phyloP scores from a whole-genome alignment of 2,113 vertebrate species.

The Percina caprodes region DNA sequence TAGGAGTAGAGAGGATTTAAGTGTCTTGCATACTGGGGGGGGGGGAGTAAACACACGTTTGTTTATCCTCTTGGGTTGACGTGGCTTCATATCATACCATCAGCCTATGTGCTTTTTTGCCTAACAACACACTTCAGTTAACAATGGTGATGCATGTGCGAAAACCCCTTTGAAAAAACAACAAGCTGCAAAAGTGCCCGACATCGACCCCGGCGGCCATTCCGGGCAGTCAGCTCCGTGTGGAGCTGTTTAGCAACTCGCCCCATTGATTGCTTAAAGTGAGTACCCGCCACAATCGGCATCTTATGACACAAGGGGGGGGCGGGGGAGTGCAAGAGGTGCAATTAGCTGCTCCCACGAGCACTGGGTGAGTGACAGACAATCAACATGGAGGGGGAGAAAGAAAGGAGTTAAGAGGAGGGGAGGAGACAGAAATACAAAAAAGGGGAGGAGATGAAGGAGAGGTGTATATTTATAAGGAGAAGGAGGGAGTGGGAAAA shows the following conservation, averaged over 20 bases:
- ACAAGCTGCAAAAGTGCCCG: conserved; percentile 9
- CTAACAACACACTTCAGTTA: background rate
- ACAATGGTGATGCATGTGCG: background rate
- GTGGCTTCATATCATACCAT: background rate
- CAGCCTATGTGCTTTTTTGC: conserved; percentile 7
- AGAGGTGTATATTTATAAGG: background rate
- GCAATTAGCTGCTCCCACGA: conserved; percentile 83
- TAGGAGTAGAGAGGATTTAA: conserved; percentile 28
- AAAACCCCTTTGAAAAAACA: conserved; percentile 41
- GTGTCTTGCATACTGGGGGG: background rate
- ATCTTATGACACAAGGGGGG: conserved; percentile 76
- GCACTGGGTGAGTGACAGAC: conserved; percentile 77
- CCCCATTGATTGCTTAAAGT: conserved; percentile 81
- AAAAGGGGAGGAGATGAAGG: conserved; percentile 34
- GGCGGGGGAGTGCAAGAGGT: conserved; percentile 76
- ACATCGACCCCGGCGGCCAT: conserved; percentile 40
- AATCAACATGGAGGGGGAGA: conserved; percentile 53
- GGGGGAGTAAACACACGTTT: background rate
- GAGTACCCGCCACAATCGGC: conserved; percentile 77
- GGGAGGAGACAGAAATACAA: conserved; percentile 14
- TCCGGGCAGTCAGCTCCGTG: conserved; percentile 36
- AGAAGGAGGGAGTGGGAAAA: conserved; percentile 32
- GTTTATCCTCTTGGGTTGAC: conserved; percentile 14
- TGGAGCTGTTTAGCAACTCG: conserved; percentile 71
- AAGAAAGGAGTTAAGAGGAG: conserved; percentile 22